These are phyloP conservation scores for Protosalanx chinensis DNA, from an alignment of 2,797 vertebrate species.

Conservation along the genomic window DNA sequence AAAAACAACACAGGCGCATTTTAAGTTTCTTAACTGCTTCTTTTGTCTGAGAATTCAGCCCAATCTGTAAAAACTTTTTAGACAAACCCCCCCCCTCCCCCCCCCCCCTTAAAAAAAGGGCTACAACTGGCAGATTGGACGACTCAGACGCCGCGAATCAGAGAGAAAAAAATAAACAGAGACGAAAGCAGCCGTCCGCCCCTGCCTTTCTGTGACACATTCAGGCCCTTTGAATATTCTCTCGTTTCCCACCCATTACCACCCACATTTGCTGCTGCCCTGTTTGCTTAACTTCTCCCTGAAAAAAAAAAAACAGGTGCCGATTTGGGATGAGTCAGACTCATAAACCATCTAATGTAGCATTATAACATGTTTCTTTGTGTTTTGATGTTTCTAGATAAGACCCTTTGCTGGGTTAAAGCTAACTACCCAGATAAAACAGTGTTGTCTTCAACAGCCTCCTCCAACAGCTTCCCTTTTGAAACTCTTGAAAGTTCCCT, in stretches of 20 bases:
- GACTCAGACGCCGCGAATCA: slow-evolving; percentile 39
- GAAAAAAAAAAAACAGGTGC: slow-evolving; percentile 17
- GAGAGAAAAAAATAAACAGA: slow-evolving; percentile 47
- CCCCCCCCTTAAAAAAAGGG: slow-evolving; percentile 8
- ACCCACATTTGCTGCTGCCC: slow-evolving; percentile 39
- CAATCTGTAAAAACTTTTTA: too few species aligned
- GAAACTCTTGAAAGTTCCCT: slow-evolving; percentile 31
- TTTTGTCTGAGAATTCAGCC: slow-evolving; percentile 38
- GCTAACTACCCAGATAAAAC: too few species aligned
- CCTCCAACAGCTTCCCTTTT: not conserved
- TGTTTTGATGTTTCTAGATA: too few species aligned
- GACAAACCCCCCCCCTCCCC: too few species aligned
- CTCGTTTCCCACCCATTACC: slow-evolving; percentile 56
- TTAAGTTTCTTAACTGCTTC: not conserved
- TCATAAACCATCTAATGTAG: slow-evolving; percentile 46
- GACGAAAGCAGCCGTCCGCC: slow-evolving; percentile 33
- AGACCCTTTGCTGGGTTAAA: too few species aligned
- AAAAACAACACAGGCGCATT: slow-evolving; percentile 20
- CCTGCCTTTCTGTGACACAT: slow-evolving; percentile 60
- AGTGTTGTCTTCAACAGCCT: not conserved
- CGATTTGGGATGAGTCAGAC: slow-evolving; percentile 53
- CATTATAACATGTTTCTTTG: too few species aligned
- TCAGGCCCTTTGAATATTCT: slow-evolving; percentile 55
- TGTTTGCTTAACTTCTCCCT: slow-evolving; percentile 39
- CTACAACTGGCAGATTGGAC: slow-evolving; percentile 45